Evolutionary conservation across 1,140 invertebrate genomes (phyloP).

Genomic region (Penaeus chinensis): DNA sequence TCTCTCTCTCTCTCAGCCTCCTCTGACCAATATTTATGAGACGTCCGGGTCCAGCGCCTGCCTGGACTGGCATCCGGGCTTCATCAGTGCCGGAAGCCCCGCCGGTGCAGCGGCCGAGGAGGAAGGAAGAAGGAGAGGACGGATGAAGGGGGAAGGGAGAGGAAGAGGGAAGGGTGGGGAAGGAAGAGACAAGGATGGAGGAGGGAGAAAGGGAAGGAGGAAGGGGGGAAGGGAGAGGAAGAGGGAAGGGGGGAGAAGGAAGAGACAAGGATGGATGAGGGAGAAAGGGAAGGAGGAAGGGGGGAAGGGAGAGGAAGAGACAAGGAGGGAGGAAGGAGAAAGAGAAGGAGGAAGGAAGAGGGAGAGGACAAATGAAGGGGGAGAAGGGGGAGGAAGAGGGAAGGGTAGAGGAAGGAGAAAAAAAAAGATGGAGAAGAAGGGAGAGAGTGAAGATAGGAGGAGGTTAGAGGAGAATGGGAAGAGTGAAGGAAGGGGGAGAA

Average conservation of each 20-base stretch:
- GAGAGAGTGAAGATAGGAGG: not conserved
- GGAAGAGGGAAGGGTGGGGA: not conserved
- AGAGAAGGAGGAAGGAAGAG: too few relatives aligned
- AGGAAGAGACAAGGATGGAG: not conserved
- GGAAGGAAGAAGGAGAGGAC: too few relatives aligned
- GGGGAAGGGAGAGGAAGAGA: not conserved
- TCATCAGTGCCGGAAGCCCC: too few relatives aligned
- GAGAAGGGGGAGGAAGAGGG: not conserved
- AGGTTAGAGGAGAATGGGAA: not conserved
- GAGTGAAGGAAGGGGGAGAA: not conserved
- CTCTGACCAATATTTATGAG: too few relatives aligned
- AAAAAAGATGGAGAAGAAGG: not conserved
- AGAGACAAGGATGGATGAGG: not conserved
- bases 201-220: not conserved
- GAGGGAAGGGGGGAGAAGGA: not conserved
- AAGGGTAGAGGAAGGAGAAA: not conserved
- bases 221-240: not conserved
- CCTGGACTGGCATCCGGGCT: too few relatives aligned
- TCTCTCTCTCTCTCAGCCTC: too few relatives aligned
- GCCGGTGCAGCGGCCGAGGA: too few relatives aligned
- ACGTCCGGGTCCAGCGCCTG: too few relatives aligned
- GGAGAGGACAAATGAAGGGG: not conserved
- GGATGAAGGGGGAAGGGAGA: not conserved
- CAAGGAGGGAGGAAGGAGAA: not conserved
- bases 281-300: not conserved